Base-by-base conservation (phyloP, 2,888 invertebrate genomes). In the Masnerella sp. region DNA sequence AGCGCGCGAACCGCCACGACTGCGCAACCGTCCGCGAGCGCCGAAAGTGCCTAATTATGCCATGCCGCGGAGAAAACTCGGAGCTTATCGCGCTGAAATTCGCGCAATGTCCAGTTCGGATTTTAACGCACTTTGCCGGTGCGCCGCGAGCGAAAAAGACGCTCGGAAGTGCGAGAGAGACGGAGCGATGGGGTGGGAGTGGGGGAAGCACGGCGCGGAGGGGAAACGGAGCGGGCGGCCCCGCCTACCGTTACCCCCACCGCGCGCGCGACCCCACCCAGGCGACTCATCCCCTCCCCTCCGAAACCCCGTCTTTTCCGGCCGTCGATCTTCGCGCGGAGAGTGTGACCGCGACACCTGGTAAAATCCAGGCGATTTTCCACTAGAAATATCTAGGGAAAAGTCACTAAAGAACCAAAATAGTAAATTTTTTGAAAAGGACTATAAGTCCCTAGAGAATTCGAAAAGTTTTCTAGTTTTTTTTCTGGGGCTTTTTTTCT, bases 271-370 rank as follows among this genome's bases (percentile, higher is more conserved):
- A 56, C 22, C 72, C 74, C 74, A 38, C 71, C 68, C 54, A 25
- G n/a, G 14, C 77, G 75, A 62, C 79, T 75, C 75, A 65, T 77
- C 80, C 77, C 80, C 75, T 67, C 74, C 77, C 49, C 52, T 47
- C 70, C 72, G 78, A 58, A 75, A 78, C 25, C 38, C 54, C 40
- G 78, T 75, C 77, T 79, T 74, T 75, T 76, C 71, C 75, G 69
- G 74, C 71, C 75, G 76, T 79, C 80, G 78, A 82, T 83, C 83
- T 86, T 86, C 85, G 85, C 85, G 80, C 86, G 81, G 74, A 77
- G 81, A 84, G 85, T 85, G 85, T 85, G 79, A 81, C 79, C 82
- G 80, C 82, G 82, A 84, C 84, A 84, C 83, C 83, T 81, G 43
- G 38, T 76, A 49, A 74, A 80, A 81, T 82, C 7, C 12, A 11